These are phyloP conservation scores for Papilio helenus DNA, from an alignment of 1,140 invertebrate species.

Conservation along the genomic window DNA sequence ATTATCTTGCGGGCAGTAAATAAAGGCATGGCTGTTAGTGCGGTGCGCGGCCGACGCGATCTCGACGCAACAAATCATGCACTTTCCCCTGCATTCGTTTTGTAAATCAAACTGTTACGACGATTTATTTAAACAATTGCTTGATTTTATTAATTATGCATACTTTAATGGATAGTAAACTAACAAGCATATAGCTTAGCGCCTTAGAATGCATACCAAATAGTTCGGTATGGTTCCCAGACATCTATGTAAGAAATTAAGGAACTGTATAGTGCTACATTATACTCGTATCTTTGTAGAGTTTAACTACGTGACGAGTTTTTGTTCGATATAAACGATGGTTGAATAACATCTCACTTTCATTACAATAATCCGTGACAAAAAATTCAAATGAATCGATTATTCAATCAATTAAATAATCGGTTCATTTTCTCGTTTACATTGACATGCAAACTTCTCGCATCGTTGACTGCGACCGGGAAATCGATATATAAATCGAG, in stretches of 20 bases:
- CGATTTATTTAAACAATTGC: conserved; percentile 22
- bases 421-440: neutral
- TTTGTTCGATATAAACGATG: neutral
- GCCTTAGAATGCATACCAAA: neutral
- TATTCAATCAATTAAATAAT: neutral
- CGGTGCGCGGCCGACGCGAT: neutral
- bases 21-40: neutral
- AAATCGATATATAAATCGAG: conserved; percentile 21
- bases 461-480: neutral
- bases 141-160: neutral
- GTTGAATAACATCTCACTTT: conserved; percentile 2
- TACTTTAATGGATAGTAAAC: neutral
- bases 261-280: no score
- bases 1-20: conserved; percentile 9
- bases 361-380: neutral
- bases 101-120: neutral
- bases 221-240: neutral
- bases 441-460: neutral
- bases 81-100: conserved; percentile 12
- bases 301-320: neutral
- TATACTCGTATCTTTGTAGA: neutral
- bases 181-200: neutral
- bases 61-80: conserved; percentile 13
- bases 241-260: no score
- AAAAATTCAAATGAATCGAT: neutral